These are phyloP conservation scores for Sarcophaga peregrina DNA, from an alignment of 1,140 invertebrate species.

Conservation along the genomic window DNA sequence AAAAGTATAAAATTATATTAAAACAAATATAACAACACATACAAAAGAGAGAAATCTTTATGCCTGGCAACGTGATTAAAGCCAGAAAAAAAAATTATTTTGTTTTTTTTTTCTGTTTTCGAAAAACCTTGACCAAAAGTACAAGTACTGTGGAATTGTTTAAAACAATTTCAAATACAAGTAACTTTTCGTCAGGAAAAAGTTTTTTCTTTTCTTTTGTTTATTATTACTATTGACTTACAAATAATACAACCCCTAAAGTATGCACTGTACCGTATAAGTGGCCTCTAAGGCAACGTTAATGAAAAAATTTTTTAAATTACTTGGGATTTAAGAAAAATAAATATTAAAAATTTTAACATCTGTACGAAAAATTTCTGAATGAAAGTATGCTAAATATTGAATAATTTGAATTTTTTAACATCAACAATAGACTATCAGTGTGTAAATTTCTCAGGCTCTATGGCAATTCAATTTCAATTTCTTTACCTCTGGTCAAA, in stretches of 20 bases:
- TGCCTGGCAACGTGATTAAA: background rate
- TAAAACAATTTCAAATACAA: slow-evolving; percentile 1
- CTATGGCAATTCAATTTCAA: too few species aligned
- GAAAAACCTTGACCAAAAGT: slow-evolving; percentile 3
- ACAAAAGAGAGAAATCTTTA: background rate
- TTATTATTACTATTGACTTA: slow-evolving; percentile 3
- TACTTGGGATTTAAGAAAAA: too few species aligned
- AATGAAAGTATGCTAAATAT: too few species aligned
- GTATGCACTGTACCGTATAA: background rate
- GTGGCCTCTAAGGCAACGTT: background rate
- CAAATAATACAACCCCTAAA: background rate
- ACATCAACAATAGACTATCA: too few species aligned
- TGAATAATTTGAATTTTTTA: too few species aligned
- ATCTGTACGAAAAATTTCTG: too few species aligned
- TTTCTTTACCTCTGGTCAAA: too few species aligned
- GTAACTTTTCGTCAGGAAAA: background rate
- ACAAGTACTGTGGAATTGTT: background rate
- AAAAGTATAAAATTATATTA: background rate
- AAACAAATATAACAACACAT: background rate
- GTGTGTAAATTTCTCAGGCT: too few species aligned
- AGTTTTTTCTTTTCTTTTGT: too few species aligned
- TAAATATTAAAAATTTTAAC: too few species aligned
- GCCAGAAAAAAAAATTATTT: too few species aligned
- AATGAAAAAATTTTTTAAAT: background rate
- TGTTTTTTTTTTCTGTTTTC: background rate